Conservation (phyloP, 2,113 vertebrate genomes). For the Bubo blakistoni region DNA sequence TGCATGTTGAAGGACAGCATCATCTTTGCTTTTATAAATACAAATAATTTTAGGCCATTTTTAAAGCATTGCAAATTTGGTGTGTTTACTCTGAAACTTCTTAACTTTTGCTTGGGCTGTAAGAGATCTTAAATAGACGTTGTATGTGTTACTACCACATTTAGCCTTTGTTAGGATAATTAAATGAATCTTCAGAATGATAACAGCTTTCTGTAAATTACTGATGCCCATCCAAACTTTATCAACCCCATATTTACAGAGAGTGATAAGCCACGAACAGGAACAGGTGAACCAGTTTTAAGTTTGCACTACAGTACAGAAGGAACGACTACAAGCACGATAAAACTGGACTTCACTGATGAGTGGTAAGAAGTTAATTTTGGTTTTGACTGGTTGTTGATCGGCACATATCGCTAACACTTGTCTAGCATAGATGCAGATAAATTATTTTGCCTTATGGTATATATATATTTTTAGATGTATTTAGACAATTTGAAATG, state of each 20-base stretch:
- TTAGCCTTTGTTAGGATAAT: neutral
- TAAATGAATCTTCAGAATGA: neutral
- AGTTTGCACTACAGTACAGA: constrained; percentile 98
- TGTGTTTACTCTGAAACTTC: neutral
- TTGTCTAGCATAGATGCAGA: neutral
- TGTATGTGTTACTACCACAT: neutral
- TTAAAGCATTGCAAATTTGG: constrained; percentile 1
- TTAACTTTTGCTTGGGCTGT: constrained; percentile 16
- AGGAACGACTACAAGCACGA: constrained; percentile 97
- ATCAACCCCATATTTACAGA: constrained; percentile 77
- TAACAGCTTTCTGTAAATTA: neutral
- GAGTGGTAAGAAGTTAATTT: constrained; percentile 85
- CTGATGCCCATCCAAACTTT: constrained; percentile 62
- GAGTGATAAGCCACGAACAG: constrained; percentile 78
- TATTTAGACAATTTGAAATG: neutral
- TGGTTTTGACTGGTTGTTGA: neutral
- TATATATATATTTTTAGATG: neutral
- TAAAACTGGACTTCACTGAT: constrained; percentile 97
- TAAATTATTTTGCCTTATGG: neutral
- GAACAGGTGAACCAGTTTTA: constrained; percentile 89
- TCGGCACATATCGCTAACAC: neutral
- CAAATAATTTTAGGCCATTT: neutral
- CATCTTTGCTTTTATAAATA: neutral
- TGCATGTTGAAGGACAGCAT: constrained; percentile 30
- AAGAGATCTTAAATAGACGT: neutral